These are phyloP conservation scores for Tachypleus tridentatus DNA, from an alignment of 1,140 invertebrate species.

Conservation along the genomic window DNA sequence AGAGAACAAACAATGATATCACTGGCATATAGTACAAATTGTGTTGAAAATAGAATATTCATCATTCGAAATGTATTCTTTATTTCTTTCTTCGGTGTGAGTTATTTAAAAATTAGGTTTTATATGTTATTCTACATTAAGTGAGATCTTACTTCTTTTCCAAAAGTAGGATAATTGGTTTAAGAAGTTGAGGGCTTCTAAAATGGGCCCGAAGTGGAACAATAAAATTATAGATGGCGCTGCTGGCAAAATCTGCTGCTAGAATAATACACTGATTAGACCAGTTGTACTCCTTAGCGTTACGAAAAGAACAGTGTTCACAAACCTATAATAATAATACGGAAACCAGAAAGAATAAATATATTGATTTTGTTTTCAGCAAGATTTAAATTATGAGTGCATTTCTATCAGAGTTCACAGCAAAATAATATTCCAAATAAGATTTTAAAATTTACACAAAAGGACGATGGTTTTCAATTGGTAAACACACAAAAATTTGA, in stretches of 20 bases:
- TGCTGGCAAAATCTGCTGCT: conserved; percentile 93
- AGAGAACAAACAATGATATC: too few relatives aligned
- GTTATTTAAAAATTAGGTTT: not conserved
- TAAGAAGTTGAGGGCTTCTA: conserved; percentile 72
- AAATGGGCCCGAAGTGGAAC: conserved; percentile 93
- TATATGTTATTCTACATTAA: not conserved
- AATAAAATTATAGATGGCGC: conserved; percentile 97
- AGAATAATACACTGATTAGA: conserved; percentile 88
- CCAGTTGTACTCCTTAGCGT: conserved; percentile 95
- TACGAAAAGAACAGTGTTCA: conserved; percentile 82
- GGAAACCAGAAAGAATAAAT: too few relatives aligned
- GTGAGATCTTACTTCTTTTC: conserved; percentile 46
- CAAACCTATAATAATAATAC: conserved; percentile 48
- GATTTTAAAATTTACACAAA: too few relatives aligned
- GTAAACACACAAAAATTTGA: too few relatives aligned
- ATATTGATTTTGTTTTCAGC: too few relatives aligned
- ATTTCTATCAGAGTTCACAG: too few relatives aligned
- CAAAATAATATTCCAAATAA: too few relatives aligned
- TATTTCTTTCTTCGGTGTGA: too few relatives aligned
- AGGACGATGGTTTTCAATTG: too few relatives aligned
- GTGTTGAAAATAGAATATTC: too few relatives aligned
- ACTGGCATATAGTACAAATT: too few relatives aligned
- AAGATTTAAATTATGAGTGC: not conserved
- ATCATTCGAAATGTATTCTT: too few relatives aligned
- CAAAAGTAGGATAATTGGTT: conserved; percentile 88